These are phyloP conservation scores for Stenodema calcarata DNA, from an alignment of 2,888 invertebrate species.

Conservation along the genomic window DNA sequence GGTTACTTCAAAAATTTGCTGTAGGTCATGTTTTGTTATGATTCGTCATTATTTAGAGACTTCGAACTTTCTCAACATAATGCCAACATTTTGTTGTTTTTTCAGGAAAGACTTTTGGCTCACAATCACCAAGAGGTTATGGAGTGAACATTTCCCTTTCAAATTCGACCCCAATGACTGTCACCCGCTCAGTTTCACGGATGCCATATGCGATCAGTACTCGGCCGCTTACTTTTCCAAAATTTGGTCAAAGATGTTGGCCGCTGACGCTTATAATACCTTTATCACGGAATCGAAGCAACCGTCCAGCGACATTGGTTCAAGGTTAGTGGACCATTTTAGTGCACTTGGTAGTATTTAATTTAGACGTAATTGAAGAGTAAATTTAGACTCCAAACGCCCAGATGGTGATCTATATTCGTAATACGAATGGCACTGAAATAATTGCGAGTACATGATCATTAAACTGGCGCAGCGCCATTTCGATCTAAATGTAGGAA, in stretches of 20 bases:
- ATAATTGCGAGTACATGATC: too few relatives aligned
- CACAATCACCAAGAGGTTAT: constrained; percentile 76
- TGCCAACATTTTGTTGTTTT: constrained; percentile 46
- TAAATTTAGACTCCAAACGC: too few relatives aligned
- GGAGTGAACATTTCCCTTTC: constrained; percentile 78
- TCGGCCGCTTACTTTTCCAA: constrained; percentile 79
- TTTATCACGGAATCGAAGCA: constrained; percentile 66
- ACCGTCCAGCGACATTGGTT: constrained; percentile 59
- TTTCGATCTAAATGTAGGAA: too few relatives aligned
- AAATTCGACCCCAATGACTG: constrained; percentile 79
- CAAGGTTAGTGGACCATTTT: constrained; percentile 56
- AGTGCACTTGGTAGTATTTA: not conserved
- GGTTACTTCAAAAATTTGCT: too few relatives aligned
- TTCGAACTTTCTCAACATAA: too few relatives aligned
- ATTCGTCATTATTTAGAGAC: too few relatives aligned
- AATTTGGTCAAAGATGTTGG: constrained; percentile 87
- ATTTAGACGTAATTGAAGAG: not conserved
- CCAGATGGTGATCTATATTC: too few relatives aligned
- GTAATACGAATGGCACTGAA: too few relatives aligned
- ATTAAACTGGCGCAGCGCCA: too few relatives aligned
- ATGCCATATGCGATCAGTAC: constrained; percentile 83
- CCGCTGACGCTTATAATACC: constrained; percentile 87
- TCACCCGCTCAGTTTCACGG: constrained; percentile 83
- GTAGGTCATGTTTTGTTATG: too few relatives aligned
- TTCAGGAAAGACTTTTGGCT: constrained; percentile 77